Evolutionary conservation across 2,797 vertebrate genomes (phyloP), one percentile per base, ranked within the genome.

Genomic region (Craterocephalus amniculus): DNA sequence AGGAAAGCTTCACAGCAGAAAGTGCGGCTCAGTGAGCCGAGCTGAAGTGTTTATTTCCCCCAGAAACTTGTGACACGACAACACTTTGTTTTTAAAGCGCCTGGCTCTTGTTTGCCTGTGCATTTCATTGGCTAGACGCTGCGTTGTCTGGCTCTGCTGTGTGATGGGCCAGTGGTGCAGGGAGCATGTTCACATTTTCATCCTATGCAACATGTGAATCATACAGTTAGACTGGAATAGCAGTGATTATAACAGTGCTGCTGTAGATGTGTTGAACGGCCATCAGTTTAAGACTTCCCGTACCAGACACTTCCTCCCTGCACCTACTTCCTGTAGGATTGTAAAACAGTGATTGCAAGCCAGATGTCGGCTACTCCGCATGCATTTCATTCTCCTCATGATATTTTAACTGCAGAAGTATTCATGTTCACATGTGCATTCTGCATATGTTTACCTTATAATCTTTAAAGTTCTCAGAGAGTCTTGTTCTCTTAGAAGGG

Each of bases 31-130:
- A 29, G 52, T 29, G 5, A 66, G 62, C 43, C 45, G 55, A 80
- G 71, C 61, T 43, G 52, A 76, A 79, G 72, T 76, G 77, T 78
- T 86, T 84, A 84, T 88, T 87, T 87, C 74, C 82, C 70, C 63
- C n/a, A 60, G 80, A 84, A 85, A 85, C 81, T 71, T 70, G 45
- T 56, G 63, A 86, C 80, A 84, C 32, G 69, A 66, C 62, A 32
- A 32, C 60, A 24, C 74, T 87, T 74, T 84, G 74, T 83, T 84
- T 81, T 77, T 58, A 67, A 63, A 71, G 83, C 26, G 34, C 65
- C 49, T 74, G 68, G 63, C 6, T 77, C 58, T 63, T 84, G 74
- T 87, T 81, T 79, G 58, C 61, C 58, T 74, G 69, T 27, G 58
- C 83, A 57, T 72, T 60, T 82, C 20, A 12, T 58, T 75, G 35